These are phyloP conservation scores for Strix uralensis DNA, from an alignment of 2,113 vertebrate genomes.

Conservation along the genomic window DNA sequence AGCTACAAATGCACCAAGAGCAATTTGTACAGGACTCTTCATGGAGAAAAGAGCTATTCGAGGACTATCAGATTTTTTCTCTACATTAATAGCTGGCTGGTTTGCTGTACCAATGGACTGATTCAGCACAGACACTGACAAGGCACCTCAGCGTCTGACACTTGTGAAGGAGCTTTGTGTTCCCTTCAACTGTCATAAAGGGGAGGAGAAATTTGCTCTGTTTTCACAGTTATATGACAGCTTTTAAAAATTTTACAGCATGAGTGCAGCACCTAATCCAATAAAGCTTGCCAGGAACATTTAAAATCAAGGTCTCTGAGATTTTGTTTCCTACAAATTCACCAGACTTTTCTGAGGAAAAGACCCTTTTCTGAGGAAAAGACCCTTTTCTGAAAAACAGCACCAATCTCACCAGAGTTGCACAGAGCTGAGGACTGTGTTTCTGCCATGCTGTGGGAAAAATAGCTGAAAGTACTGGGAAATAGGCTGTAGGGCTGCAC, in stretches of 20 bases:
- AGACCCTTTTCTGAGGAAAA: not conserved
- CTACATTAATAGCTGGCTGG: not conserved
- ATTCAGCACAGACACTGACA: not conserved
- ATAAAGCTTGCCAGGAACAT: conserved; percentile 6
- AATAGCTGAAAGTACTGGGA: not conserved
- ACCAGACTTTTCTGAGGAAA: not conserved
- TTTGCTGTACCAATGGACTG: not conserved
- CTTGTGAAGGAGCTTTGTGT: not conserved
- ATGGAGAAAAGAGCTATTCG: not conserved
- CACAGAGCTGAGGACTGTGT: not conserved
- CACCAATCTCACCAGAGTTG: not conserved
- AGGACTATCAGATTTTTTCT: not conserved
- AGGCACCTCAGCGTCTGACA: not conserved
- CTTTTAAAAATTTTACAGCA: conserved; percentile 22
- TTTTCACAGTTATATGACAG: conserved; percentile 19
- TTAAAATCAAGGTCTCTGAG: conserved; percentile 8
- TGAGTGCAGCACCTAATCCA: not conserved
- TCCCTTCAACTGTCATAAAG: not conserved
- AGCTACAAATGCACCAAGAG: not conserved
- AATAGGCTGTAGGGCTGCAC: not conserved
- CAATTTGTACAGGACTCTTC: not conserved
- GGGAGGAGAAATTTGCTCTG: not conserved
- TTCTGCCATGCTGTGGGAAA: not conserved
- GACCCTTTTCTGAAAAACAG: not conserved
- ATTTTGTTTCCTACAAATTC: not conserved